These are phyloP conservation scores for Phyllostomus hastatus DNA, from an alignment of 2,113 vertebrate genomes.

Conservation along the genomic window DNA sequence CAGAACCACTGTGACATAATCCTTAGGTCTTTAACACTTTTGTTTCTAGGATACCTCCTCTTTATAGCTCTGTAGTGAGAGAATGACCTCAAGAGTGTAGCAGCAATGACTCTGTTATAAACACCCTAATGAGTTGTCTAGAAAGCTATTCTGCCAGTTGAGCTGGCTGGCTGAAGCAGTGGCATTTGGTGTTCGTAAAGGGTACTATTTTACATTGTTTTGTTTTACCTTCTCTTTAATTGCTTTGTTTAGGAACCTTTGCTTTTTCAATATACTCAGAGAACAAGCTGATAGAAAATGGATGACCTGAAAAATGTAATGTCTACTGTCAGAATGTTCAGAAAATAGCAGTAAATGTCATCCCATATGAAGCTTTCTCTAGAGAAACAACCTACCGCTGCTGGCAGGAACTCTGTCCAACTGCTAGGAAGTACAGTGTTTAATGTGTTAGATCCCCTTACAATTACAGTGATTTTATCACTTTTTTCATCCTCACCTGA, in stretches of 20 bases:
- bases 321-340: background rate
- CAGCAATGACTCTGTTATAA: background rate
- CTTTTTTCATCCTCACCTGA: too few relatives aligned
- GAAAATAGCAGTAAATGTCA: background rate
- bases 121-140: background rate
- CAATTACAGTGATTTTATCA: background rate
- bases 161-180: background rate
- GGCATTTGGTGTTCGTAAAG: background rate
- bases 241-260: background rate
- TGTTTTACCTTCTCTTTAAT: conserved; percentile 14
- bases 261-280: background rate
- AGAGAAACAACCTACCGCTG: background rate
- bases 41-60: background rate
- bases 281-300: background rate
- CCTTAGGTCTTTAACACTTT: background rate
- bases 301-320: conserved; percentile 1
- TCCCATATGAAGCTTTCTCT: background rate
- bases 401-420: background rate
- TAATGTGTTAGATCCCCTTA: background rate
- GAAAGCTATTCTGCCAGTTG: background rate
- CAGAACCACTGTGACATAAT: background rate
- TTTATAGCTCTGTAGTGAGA: background rate
- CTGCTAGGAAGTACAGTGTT: background rate
- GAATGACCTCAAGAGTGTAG: background rate
- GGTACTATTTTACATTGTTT: background rate